These are phyloP conservation scores for Rhinoderma darwinii DNA, from an alignment of 2,113 vertebrate genomes.

Conservation along the genomic window DNA sequence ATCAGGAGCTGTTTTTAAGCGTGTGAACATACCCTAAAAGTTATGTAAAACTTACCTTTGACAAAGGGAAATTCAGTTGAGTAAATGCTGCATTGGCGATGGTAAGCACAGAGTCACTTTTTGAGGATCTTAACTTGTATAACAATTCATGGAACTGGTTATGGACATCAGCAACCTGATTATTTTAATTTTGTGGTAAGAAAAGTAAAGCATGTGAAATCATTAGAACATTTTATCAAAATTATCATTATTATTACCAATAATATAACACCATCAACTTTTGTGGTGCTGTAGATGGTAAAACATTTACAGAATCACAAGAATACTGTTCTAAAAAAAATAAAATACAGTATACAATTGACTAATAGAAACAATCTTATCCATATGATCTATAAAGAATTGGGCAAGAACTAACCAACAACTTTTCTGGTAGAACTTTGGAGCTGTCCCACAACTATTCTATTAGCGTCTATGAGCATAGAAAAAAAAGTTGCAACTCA, in stretches of 20 bases:
- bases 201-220: neutral
- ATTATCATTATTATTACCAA: no score
- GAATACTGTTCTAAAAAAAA: no score
- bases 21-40: no score
- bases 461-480: no score
- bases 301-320: neutral
- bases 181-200: neutral
- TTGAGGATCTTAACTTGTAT: neutral
- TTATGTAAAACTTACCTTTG: neutral
- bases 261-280: neutral
- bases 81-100: constrained; percentile 42
- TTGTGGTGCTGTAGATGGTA: neutral
- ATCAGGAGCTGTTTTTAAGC: no score
- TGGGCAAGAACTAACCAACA: no score
- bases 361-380: no score
- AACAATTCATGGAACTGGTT: neutral
- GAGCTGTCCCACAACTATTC: no score
- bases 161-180: constrained; percentile 10
- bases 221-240: neutral
- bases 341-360: no score
- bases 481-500: no score
- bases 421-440: no score
- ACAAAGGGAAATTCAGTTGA: constrained; percentile 18
- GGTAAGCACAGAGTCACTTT: neutral
- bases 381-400: no score